phyloP scores from a whole-genome alignment of 2,797 vertebrate species.

The Syngnathus rostellatus region DNA sequence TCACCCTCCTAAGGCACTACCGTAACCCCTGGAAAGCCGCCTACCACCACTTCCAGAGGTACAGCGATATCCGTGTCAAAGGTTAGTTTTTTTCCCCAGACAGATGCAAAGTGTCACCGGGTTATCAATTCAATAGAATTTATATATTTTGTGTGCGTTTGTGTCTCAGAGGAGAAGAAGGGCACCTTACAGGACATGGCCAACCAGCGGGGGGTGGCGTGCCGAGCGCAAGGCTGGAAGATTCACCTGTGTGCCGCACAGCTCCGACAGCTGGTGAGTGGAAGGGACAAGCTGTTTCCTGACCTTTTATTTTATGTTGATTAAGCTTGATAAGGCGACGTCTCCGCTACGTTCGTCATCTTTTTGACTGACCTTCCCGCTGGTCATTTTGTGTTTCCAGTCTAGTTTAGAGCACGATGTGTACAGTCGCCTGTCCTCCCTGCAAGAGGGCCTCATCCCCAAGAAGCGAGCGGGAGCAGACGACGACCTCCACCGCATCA shows the following conservation, averaged over 20 bases:
- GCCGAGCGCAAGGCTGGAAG: constrained; percentile 96
- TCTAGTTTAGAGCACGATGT: constrained; percentile 93
- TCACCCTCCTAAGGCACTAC: constrained; percentile 91
- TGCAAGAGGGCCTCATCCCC: constrained; percentile 94
- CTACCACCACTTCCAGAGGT: constrained; percentile 97
- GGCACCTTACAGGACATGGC: constrained; percentile 92
- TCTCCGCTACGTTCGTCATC: background rate
- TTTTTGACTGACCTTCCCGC: background rate
- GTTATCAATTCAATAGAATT: background rate
- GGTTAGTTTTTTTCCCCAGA: constrained; percentile 63
- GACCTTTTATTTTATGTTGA: background rate
- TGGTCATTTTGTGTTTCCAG: constrained; percentile 51
- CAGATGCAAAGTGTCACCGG: background rate
- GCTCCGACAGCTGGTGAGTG: constrained; percentile 88
- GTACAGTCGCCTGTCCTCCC: constrained; percentile 86
- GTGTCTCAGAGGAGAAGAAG: constrained; percentile 90
- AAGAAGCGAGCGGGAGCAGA: constrained; percentile 93
- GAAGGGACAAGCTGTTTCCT: background rate
- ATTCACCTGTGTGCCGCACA: constrained; percentile 96
- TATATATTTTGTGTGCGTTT: background rate
- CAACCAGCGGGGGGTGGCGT: constrained; percentile 93
- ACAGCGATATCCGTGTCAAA: constrained; percentile 95
- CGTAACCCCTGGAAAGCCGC: constrained; percentile 98
- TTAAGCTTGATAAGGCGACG: background rate
- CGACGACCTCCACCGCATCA: constrained; percentile 94